Conservation (phyloP, 2,888 invertebrate genomes). For the Anaspis maculata region DNA sequence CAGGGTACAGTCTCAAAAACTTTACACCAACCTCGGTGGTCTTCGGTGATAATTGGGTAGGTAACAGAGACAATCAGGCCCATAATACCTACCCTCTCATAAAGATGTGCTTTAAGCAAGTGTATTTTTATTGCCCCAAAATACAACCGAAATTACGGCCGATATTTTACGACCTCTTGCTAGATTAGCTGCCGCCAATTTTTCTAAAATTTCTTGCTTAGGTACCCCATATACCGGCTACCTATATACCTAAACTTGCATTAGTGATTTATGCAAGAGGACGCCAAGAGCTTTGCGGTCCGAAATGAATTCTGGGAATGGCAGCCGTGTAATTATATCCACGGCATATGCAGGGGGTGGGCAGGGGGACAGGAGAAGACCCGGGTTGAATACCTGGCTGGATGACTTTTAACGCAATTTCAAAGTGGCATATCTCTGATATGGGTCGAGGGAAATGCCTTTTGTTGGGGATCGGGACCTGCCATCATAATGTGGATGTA, state of each 20-base stretch:
- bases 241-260: not conserved
- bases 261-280: too few relatives aligned
- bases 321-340: constrained; percentile 39
- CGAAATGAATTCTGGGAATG: constrained; percentile 28
- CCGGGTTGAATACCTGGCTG: constrained; percentile 36
- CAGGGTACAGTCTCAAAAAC: too few relatives aligned
- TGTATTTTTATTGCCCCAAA: not conserved
- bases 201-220: too few relatives aligned
- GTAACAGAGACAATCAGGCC: not conserved
- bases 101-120: too few relatives aligned
- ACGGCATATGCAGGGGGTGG: constrained; percentile 20
- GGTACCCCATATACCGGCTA: too few relatives aligned
- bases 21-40: not conserved
- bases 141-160: not conserved
- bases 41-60: not conserved
- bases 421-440: constrained; percentile 43
- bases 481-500: constrained; percentile 29
- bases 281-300: too few relatives aligned
- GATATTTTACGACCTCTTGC: not conserved
- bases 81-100: not conserved
- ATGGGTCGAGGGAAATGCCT: constrained; percentile 41
- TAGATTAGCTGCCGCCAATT: not conserved
- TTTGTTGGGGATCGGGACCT: constrained; percentile 34
- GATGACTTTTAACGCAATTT: constrained; percentile 44
- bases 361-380: too few relatives aligned